These are phyloP conservation scores for Tragulus kanchil DNA, from an alignment of 2,113 vertebrate species.

Conservation along the genomic window DNA sequence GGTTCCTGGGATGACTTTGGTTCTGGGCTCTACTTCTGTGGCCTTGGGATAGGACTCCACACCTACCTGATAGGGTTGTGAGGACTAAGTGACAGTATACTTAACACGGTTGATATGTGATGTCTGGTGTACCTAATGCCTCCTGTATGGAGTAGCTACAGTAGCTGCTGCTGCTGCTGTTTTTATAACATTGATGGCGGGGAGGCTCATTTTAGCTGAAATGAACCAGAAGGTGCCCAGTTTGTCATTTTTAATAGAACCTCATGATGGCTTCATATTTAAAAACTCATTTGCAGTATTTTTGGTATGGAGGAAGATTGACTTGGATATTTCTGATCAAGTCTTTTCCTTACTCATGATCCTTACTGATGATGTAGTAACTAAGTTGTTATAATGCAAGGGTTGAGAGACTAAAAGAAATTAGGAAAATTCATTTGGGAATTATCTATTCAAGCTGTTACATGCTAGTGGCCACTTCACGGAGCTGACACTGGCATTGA, in stretches of 20 bases:
- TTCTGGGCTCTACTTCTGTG: not conserved
- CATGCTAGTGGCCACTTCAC: not conserved
- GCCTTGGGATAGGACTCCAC: not conserved
- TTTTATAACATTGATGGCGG: not conserved
- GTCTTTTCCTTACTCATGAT: not conserved
- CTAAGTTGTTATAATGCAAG: not conserved
- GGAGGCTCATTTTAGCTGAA: not conserved
- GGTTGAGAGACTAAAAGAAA: not conserved
- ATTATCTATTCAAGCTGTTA: not conserved
- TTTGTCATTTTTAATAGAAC: not conserved
- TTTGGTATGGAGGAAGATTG: not conserved
- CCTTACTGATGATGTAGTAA: not conserved
- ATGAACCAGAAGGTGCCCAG: not conserved
- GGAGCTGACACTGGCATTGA: not conserved
- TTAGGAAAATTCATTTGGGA: not conserved
- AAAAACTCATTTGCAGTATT: not conserved
- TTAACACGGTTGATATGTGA: rapidly evolving
- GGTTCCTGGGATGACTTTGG: not conserved
- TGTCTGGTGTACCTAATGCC: not conserved
- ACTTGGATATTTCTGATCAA: not conserved
- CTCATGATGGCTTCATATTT: not conserved
- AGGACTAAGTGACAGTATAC: not conserved
- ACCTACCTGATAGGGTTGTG: not conserved
- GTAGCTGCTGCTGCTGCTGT: not conserved
- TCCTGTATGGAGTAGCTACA: not conserved